Evolutionary conservation across 2,888 invertebrate species (phyloP).

Genomic region (Synanthedon tipuliformis): DNA sequence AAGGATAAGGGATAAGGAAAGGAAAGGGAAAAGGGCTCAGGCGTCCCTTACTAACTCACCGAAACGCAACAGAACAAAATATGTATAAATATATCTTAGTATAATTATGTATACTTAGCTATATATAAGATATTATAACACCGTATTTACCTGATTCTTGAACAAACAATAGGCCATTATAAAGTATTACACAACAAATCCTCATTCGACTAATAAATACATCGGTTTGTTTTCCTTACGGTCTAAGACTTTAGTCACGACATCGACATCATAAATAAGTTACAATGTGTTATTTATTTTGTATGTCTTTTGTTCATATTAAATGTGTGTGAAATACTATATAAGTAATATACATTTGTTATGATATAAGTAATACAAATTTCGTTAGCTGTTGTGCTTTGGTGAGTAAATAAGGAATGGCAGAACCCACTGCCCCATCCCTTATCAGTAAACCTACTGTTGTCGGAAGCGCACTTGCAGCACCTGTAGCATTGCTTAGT

Average conservation of each 20-base stretch:
- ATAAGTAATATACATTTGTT: background rate
- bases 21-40: no score
- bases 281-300: background rate
- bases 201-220: constrained; percentile 9
- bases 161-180: constrained; percentile 17
- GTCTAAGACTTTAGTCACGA: background rate
- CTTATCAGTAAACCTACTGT: no score
- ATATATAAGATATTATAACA: background rate
- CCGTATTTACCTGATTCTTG: constrained; percentile 14
- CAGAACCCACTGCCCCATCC: no score
- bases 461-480: no score
- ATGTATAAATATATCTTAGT: background rate
- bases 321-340: background rate
- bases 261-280: constrained; percentile 1
- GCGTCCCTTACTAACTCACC: no score
- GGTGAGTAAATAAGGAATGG: no score
- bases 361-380: no score
- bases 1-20: no score
- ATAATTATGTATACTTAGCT: background rate
- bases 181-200: constrained; percentile 14
- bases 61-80: background rate
- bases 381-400: no score
- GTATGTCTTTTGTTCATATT: background rate
- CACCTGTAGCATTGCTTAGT: no score
- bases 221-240: background rate